Conservation (phyloP, 2,797 vertebrate genomes). For the Rhyacichthys aspro region DNA sequence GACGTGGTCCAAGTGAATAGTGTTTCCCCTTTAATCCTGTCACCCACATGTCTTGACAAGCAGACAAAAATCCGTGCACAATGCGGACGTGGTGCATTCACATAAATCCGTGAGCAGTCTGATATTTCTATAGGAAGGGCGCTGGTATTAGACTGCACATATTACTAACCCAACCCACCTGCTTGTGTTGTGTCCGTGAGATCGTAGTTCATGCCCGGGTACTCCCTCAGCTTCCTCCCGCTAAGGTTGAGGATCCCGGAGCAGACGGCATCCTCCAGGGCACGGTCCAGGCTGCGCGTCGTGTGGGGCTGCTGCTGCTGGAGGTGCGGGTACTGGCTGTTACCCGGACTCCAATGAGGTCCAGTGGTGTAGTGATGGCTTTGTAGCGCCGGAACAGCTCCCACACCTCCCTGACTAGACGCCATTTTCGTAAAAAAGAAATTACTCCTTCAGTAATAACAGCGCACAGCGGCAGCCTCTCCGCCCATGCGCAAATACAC, state of each 20-base stretch:
- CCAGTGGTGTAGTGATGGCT: constrained; percentile 82
- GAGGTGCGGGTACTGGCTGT: constrained; percentile 80
- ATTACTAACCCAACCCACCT: constrained; percentile 79
- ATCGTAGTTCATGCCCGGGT: constrained; percentile 89
- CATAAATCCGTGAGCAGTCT: background rate
- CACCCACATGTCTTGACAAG: constrained; percentile 18
- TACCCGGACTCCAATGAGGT: constrained; percentile 86
- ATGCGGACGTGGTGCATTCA: constrained; percentile 32
- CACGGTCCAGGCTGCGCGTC: constrained; percentile 92
- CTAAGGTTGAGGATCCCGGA: constrained; percentile 93
- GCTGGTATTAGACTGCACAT: background rate
- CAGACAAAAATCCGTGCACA: constrained; percentile 31
- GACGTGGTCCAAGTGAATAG: background rate
- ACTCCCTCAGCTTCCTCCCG: constrained; percentile 94
- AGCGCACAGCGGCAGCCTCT: constrained; percentile 79
- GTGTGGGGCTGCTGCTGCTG: constrained; percentile 84
- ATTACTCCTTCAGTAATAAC: constrained; percentile 81
- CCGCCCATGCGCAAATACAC: constrained; percentile 73
- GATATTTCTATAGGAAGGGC: background rate
- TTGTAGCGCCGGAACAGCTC: constrained; percentile 78
- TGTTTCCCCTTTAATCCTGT: constrained; percentile 29
- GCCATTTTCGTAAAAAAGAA: constrained; percentile 88
- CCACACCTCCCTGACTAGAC: constrained; percentile 91
- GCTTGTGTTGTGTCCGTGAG: constrained; percentile 95
- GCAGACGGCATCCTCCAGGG: constrained; percentile 92